Evolutionary conservation across 2,888 invertebrate genomes (phyloP).

Genomic region (Junonia oenone): DNA sequence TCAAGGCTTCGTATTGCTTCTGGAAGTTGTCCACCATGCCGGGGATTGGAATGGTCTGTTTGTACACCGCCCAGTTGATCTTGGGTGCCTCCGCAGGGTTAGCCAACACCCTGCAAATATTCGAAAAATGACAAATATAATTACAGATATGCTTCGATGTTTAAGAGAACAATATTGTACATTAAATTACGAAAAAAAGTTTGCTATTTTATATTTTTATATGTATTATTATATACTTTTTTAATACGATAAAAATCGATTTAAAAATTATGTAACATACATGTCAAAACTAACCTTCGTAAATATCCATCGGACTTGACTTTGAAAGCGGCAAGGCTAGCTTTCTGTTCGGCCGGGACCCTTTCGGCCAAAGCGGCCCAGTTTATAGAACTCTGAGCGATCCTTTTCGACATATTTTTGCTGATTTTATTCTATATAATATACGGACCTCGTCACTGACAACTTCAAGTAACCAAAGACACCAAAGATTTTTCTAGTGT

Average conservation of each 20-base stretch:
- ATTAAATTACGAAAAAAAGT: too few relatives aligned
- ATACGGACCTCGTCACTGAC: conserved; percentile 18
- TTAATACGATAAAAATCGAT: conserved; percentile 9
- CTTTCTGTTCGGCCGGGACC: conserved; percentile 86
- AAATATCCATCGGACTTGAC: conserved; percentile 90
- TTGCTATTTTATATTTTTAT: too few relatives aligned
- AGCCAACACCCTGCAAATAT: conserved; percentile 80
- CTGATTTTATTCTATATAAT: conserved; percentile 9
- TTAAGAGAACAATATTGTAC: too few relatives aligned
- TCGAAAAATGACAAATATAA: not conserved
- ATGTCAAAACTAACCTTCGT: conserved; percentile 83
- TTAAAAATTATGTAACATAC: conserved; percentile 27
- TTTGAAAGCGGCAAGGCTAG: conserved; percentile 87
- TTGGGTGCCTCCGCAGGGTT: conserved; percentile 89
- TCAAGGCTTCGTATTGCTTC: conserved; percentile 88
- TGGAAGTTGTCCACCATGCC: conserved; percentile 94
- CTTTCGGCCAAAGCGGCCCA: conserved; percentile 93
- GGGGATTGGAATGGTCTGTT: conserved; percentile 83
- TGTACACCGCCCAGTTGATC: conserved; percentile 92
- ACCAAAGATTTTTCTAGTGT: not conserved
- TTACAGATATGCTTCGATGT: too few relatives aligned
- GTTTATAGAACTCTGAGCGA: conserved; percentile 89
- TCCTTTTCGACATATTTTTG: conserved; percentile 84
- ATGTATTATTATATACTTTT: not conserved
- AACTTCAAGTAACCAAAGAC: conserved; percentile 26